Conservation (phyloP, 2,888 invertebrate species). For the Eurytoma adleriae region DNA sequence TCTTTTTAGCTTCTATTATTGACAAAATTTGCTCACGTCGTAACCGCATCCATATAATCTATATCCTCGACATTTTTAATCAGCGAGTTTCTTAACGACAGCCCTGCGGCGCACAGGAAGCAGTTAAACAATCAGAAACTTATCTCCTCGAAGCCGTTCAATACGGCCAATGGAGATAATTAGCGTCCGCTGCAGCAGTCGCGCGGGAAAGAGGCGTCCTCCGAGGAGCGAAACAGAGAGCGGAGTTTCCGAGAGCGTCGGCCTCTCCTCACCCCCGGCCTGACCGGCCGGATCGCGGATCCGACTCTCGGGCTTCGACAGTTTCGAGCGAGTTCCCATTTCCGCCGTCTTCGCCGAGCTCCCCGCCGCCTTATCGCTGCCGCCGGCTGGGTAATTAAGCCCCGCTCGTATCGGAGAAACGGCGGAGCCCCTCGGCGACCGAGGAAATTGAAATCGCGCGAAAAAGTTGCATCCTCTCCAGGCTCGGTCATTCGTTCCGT, state of each 20-base stretch:
- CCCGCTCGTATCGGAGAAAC: background rate
- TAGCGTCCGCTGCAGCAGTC: slow-evolving; percentile 3
- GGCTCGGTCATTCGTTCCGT: too few species aligned
- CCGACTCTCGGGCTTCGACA: slow-evolving; percentile 24
- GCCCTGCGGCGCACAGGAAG: too few species aligned
- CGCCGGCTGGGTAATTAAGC: slow-evolving; percentile 9
- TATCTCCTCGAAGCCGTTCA: too few species aligned
- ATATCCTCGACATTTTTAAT: too few species aligned
- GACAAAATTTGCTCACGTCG: too few species aligned
- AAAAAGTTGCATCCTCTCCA: too few species aligned
- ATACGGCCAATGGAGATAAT: slow-evolving; percentile 2
- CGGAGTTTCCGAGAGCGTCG: background rate
- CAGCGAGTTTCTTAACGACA: too few species aligned
- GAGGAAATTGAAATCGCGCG: background rate
- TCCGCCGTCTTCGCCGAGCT: background rate
- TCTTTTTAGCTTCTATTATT: too few species aligned
- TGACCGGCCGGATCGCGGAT: slow-evolving; percentile 31
- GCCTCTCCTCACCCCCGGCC: background rate
- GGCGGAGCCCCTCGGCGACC: background rate
- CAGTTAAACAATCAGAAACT: too few species aligned
- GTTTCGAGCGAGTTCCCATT: slow-evolving; percentile 29
- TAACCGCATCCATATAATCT: too few species aligned
- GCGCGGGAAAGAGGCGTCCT: background rate
- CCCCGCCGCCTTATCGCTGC: background rate
- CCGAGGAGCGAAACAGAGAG: background rate